Evolutionary conservation across 2,888 invertebrate genomes (phyloP).

Genomic region (Melikaiella ostensackeni): DNA sequence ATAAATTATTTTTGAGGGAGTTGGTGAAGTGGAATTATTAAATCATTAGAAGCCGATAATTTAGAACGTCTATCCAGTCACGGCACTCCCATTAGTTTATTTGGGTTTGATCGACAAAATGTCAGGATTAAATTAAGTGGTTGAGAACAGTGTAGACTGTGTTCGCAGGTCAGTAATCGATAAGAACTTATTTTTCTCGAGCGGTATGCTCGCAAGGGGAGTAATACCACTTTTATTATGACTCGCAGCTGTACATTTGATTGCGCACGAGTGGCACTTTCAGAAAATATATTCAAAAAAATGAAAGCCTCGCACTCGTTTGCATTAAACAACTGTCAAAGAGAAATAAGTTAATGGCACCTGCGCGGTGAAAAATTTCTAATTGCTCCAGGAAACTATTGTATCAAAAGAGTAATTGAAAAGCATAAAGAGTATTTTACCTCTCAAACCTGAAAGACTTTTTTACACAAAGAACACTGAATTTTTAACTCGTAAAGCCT

Average conservation of each 20-base stretch:
- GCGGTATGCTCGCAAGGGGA: not conserved
- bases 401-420: conserved; percentile 22
- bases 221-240: not conserved
- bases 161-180: not conserved
- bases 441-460: conserved; percentile 5
- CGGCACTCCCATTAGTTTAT: too few relatives aligned
- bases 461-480: conserved; percentile 4
- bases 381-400: conserved; percentile 33
- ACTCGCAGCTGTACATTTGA: not conserved
- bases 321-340: not conserved
- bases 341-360: conserved; percentile 16
- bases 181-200: not conserved
- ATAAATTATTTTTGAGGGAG: too few relatives aligned
- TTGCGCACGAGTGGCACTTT: conserved; percentile 8
- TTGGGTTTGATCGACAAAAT: too few relatives aligned
- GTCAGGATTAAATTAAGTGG: too few relatives aligned
- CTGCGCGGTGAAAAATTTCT: conserved; percentile 4
- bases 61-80: too few relatives aligned
- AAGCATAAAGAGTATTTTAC: conserved; percentile 24
- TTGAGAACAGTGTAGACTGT: too few relatives aligned
- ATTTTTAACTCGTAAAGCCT: not conserved
- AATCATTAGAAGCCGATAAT: too few relatives aligned
- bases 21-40: too few relatives aligned
- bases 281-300: not conserved
- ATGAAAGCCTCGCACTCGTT: conserved; percentile 9